Conservation (phyloP, 2,888 invertebrate genomes). For the Philopedon plagiatum region DNA sequence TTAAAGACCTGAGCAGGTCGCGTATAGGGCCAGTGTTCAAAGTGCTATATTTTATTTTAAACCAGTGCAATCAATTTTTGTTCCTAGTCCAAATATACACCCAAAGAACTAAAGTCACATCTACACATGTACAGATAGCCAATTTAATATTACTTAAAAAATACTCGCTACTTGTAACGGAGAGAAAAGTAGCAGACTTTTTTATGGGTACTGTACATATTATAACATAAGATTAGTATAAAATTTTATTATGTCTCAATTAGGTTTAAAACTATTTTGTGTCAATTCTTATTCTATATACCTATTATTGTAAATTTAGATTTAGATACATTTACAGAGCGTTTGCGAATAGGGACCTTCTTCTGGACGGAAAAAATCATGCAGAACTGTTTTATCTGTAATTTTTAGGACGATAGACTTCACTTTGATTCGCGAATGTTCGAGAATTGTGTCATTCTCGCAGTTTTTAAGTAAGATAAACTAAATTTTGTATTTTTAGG, state of each 20-base stretch:
- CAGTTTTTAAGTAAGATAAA: too few relatives aligned
- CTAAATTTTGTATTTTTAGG: too few relatives aligned
- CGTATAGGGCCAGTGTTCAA: background rate
- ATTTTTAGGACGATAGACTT: too few relatives aligned
- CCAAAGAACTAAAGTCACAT: constrained; percentile 6
- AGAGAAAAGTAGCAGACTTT: background rate
- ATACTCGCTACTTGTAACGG: background rate
- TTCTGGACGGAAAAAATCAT: too few relatives aligned
- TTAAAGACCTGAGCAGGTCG: background rate
- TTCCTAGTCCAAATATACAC: constrained; percentile 41
- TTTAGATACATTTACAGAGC: background rate
- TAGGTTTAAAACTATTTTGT: constrained; percentile 26
- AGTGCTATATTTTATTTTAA: constrained; percentile 33
- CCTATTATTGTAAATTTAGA: constrained; percentile 17
- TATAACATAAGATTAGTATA: background rate
- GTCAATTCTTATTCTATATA: constrained; percentile 20
- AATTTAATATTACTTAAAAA: background rate
- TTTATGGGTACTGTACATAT: constrained; percentile 8
- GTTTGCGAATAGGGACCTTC: too few relatives aligned
- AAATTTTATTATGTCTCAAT: constrained; percentile 6
- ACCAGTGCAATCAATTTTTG: constrained; percentile 41
- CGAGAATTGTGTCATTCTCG: too few relatives aligned
- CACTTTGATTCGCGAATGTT: too few relatives aligned
- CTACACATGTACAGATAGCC: background rate
- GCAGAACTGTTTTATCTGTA: background rate